Evolutionary conservation across 53 echinoderm and acorn worm genomes (phyloP).

Genomic region (Hippasteria phrygiana): DNA sequence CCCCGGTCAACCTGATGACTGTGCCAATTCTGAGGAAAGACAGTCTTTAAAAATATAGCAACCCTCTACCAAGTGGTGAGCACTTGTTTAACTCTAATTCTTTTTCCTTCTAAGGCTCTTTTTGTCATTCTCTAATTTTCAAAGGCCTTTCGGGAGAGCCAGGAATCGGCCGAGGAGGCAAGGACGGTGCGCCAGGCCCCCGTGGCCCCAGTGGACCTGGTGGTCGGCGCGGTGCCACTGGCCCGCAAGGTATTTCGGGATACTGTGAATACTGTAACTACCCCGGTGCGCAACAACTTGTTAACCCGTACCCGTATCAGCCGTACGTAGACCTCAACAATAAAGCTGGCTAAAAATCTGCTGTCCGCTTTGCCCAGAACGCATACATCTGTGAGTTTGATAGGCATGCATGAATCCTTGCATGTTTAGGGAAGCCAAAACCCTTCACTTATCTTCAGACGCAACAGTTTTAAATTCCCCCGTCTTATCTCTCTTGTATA

Average conservation of each 20-base stretch:
- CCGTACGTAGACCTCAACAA: conserved; percentile 52
- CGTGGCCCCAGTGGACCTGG: conserved; percentile 15
- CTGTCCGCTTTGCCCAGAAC: too few relatives aligned
- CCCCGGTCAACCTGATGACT: too few relatives aligned
- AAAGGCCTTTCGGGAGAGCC: conserved; percentile 17
- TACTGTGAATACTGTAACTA: conserved; percentile 65
- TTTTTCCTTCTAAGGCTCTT: background rate
- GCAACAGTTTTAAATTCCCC: too few relatives aligned
- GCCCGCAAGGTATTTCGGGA: conserved; percentile 54
- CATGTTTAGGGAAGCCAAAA: too few relatives aligned
- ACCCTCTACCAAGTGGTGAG: too few relatives aligned
- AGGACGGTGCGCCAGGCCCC: conserved; percentile 8
- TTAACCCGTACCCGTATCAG: conserved; percentile 52
- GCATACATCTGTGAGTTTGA: too few relatives aligned
- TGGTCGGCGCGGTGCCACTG: conserved; percentile 74
- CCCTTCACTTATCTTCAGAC: too few relatives aligned
- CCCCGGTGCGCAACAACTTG: conserved; percentile 42
- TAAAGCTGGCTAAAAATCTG: conserved; percentile 26
- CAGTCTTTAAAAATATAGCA: too few relatives aligned
- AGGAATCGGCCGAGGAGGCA: conserved; percentile 22
- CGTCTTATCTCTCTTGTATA: too few relatives aligned
- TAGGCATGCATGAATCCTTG: too few relatives aligned
- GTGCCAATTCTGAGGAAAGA: too few relatives aligned
- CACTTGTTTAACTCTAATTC: background rate
- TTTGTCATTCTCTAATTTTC: background rate